Evolutionary conservation across 2,113 vertebrate species (phyloP).

Genomic region (Barbus barbus): DNA sequence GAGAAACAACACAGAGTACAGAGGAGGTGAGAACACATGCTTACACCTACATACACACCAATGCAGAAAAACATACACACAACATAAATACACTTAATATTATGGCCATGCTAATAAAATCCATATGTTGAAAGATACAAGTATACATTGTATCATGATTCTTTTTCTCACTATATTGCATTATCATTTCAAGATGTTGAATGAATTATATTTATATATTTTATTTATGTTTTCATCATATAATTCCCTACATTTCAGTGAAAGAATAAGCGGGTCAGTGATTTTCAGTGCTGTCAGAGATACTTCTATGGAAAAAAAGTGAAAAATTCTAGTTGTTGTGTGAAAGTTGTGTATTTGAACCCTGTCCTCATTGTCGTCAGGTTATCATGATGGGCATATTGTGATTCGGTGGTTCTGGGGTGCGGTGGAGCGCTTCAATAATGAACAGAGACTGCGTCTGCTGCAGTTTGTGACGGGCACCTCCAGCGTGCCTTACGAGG

Average conservation of each 20-base stretch:
- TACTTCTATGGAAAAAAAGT: neutral
- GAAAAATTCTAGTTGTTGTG: neutral
- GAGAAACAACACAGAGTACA: constrained; percentile 88
- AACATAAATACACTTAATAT: neutral
- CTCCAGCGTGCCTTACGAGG: constrained; percentile 87
- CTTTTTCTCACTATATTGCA: neutral
- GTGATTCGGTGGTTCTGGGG: constrained; percentile 93
- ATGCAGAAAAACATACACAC: neutral
- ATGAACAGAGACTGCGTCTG: constrained; percentile 84
- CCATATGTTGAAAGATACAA: too few species aligned
- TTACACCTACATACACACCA: neutral
- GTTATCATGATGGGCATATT: constrained; percentile 88
- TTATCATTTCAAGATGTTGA: neutral
- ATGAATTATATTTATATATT: neutral
- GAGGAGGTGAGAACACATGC: constrained; percentile 78
- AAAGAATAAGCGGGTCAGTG: neutral
- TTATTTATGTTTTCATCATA: too few species aligned
- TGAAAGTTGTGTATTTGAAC: neutral
- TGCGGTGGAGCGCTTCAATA: constrained; percentile 87
- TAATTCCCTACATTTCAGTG: neutral
- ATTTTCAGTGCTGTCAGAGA: neutral
- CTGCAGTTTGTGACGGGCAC: constrained; percentile 89
- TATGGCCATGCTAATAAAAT: neutral
- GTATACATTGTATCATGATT: neutral
- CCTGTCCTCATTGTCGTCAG: constrained; percentile 49